Percentiles rank a stretch among this genome's conserved stretches.
Evolutionary conservation across 2,797 vertebrate genomes (phyloP).

Genomic region (Gambusia yucatana): DNA sequence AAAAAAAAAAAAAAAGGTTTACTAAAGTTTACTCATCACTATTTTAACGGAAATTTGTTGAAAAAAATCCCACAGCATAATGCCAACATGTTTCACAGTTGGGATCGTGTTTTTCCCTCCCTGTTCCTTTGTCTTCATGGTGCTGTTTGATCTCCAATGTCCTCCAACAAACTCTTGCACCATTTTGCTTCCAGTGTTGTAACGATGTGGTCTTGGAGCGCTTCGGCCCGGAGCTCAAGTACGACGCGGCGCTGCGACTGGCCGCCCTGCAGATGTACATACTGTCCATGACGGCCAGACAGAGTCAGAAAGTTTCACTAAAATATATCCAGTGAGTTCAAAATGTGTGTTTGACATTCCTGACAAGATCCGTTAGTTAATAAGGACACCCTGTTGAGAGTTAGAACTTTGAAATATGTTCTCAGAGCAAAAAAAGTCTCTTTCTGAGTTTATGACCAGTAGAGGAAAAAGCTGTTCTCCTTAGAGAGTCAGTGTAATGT

Average conservation of each 20-base stretch:
- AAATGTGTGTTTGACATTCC: neutral
- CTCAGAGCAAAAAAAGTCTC: neutral
- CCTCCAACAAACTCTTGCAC: constrained; percentile 6
- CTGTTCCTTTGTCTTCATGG: neutral
- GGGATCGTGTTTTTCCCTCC: neutral
- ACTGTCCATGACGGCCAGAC: constrained; percentile 93
- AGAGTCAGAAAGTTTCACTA: constrained; percentile 96
- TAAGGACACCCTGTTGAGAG: neutral
- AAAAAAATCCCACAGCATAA: neutral
- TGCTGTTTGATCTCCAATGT: neutral
- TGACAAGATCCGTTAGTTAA: constrained; percentile 10
- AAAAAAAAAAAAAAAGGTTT: neutral
- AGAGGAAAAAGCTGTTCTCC: constrained; percentile 6
- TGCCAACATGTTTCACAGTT: neutral
- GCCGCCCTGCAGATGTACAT: constrained; percentile 98
- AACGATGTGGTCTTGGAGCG: constrained; percentile 96
- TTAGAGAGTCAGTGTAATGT: constrained; percentile 1
- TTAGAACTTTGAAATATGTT: neutral
- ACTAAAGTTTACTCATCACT: neutral
- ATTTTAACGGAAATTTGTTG: neutral
- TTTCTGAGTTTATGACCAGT: neutral
- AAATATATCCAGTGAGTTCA: constrained; percentile 98
- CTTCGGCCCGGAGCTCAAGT: constrained; percentile 95
- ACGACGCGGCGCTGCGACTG: constrained; percentile 91
- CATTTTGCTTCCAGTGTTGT: constrained; percentile 83